These are phyloP conservation scores for Mesoclemmys tuberculata DNA, from an alignment of 2,113 vertebrate genomes.

Conservation along the genomic window DNA sequence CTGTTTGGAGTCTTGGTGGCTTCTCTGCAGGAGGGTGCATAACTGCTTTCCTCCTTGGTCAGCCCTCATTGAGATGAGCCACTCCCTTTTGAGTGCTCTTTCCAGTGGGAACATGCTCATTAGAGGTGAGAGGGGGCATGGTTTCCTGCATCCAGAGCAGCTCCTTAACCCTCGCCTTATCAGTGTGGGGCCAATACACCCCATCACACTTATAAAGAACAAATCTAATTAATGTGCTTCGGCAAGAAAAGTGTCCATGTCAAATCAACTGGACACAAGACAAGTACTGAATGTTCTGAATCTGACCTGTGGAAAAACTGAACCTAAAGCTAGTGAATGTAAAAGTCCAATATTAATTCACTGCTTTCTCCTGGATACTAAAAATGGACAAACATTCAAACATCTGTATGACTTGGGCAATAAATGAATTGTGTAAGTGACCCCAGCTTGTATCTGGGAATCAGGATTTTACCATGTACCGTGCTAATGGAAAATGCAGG, in stretches of 20 bases:
- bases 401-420: not conserved
- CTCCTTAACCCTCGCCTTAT: too few relatives aligned
- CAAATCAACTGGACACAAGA: conserved; percentile 46
- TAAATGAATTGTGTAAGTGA: conserved; percentile 53
- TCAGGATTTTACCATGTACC: not conserved
- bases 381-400: conserved; percentile 36
- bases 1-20: too few relatives aligned
- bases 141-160: too few relatives aligned
- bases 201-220: conserved; percentile 13
- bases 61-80: too few relatives aligned
- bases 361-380: conserved; percentile 33
- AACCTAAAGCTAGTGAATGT: conserved; percentile 26
- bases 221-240: conserved; percentile 64
- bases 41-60: too few relatives aligned
- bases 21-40: too few relatives aligned
- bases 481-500: conserved; percentile 47
- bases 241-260: conserved; percentile 39
- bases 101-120: too few relatives aligned
- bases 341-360: conserved; percentile 42
- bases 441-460: not conserved
- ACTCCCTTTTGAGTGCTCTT: too few relatives aligned
- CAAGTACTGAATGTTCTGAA: not conserved
- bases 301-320: conserved; percentile 45
- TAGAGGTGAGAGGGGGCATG: too few relatives aligned
- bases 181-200: too few relatives aligned